phyloP scores from a whole-genome alignment of 1,140 invertebrate genomes.

The Melipona quadrifasciata region DNA sequence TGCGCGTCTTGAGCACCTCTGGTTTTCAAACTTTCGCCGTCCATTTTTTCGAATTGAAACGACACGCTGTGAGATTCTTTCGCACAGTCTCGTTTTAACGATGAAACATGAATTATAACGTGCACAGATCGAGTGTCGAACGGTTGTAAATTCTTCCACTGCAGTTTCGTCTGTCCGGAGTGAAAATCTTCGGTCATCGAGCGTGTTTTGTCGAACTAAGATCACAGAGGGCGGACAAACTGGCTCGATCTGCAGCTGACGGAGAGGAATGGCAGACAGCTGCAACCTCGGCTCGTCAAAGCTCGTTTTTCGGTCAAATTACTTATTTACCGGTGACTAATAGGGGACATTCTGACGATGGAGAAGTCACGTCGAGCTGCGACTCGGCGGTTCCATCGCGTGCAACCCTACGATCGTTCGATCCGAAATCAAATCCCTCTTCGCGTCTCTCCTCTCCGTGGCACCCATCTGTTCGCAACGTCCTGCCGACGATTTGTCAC shows the following conservation, averaged over 20 bases:
- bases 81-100: too few relatives aligned
- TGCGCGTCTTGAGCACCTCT: not conserved
- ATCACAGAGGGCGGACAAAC: constrained; percentile 1
- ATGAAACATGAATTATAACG: too few relatives aligned
- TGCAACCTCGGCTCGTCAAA: not conserved
- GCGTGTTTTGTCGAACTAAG: constrained; percentile 7
- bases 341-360: not conserved
- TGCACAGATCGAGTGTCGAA: too few relatives aligned
- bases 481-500: not conserved
- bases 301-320: constrained; percentile 26
- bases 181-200: not conserved
- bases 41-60: too few relatives aligned
- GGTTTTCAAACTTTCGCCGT: not conserved
- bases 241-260: constrained; percentile 13
- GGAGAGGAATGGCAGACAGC: constrained; percentile 27
- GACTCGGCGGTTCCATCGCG: not conserved
- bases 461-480: not conserved
- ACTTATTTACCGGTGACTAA: constrained; percentile 46
- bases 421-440: not conserved
- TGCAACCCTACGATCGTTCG: not conserved
- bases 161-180: too few relatives aligned
- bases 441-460: not conserved
- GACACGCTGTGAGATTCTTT: too few relatives aligned
- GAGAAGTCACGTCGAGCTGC: not conserved
- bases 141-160: too few relatives aligned